These are phyloP conservation scores for Epirrhoe tristata DNA, from an alignment of 2,888 invertebrate species.

Conservation along the genomic window DNA sequence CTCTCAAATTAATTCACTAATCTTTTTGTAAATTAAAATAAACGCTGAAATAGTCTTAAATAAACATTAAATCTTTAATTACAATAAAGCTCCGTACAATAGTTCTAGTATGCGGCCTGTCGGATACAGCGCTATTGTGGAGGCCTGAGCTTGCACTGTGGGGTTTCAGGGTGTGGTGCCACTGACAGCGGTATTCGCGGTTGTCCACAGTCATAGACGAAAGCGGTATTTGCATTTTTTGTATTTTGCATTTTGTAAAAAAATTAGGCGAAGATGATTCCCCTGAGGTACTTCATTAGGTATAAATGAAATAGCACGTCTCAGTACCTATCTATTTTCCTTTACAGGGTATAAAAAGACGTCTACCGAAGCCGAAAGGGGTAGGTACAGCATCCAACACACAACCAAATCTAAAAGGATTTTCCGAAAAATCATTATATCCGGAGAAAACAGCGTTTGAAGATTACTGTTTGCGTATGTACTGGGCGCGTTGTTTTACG, in stretches of 20 bases:
- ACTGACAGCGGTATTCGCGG: conserved; percentile 23
- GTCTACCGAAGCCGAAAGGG: no score
- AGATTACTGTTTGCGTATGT: no score
- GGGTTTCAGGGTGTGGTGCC: conserved; percentile 30
- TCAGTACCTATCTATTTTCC: no score
- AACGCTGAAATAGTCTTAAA: not conserved
- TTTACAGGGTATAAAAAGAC: no score
- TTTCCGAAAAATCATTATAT: no score
- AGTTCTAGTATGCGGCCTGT: conserved; percentile 26
- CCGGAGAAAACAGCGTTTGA: no score
- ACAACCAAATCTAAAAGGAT: no score
- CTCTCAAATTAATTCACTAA: not conserved
- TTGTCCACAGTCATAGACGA: conserved; percentile 2
- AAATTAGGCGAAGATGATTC: not conserved
- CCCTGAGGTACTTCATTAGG: not conserved
- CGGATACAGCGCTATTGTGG: conserved; percentile 30
- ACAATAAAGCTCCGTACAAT: conserved; percentile 27
- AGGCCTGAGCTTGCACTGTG: conserved; percentile 27
- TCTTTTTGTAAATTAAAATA: not conserved
- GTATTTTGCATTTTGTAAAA: not conserved
- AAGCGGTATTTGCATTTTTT: conserved; percentile 6
- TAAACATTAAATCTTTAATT: conserved; percentile 25
- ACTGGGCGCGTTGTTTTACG: no score
- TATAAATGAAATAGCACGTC: no score
- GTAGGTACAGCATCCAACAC: no score